Conservation (phyloP, 2,113 vertebrate species). For the Zosterops lateralis region DNA sequence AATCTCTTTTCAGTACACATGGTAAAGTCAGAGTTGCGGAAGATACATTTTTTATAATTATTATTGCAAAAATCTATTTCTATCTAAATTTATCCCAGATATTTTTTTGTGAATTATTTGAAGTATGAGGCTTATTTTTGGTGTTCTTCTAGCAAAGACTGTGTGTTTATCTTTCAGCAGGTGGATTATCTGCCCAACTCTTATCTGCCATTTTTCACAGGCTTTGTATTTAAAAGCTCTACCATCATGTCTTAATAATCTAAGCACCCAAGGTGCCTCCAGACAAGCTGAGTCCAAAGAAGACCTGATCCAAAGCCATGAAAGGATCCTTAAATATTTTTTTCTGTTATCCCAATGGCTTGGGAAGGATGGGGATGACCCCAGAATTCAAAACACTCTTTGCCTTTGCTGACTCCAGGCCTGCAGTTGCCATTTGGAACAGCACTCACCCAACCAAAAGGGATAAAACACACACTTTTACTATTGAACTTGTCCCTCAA, state of each 20-base stretch:
- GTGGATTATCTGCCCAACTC: not conserved
- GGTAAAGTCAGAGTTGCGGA: not conserved
- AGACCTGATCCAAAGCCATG: not conserved
- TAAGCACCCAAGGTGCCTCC: not conserved
- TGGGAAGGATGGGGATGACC: not conserved
- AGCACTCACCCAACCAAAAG: not conserved
- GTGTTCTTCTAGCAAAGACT: not conserved
- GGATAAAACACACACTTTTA: not conserved
- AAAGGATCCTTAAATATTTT: not conserved
- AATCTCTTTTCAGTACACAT: not conserved
- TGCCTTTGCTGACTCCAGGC: not conserved
- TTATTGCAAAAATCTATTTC: not conserved
- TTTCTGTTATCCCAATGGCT: not conserved
- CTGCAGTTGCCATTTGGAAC: not conserved
- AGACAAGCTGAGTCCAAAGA: not conserved
- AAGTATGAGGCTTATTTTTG: not conserved
- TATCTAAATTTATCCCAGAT: not conserved
- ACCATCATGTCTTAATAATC: not conserved
- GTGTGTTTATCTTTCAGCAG: not conserved
- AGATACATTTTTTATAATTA: not conserved
- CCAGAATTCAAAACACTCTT: not conserved
- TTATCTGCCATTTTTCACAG: not conserved
- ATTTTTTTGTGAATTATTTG: not conserved
- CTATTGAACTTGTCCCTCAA: not conserved
- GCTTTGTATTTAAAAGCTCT: not conserved